Evolutionary conservation across 2,797 vertebrate species (phyloP).

Genomic region (Petrocephalus sullivani): DNA sequence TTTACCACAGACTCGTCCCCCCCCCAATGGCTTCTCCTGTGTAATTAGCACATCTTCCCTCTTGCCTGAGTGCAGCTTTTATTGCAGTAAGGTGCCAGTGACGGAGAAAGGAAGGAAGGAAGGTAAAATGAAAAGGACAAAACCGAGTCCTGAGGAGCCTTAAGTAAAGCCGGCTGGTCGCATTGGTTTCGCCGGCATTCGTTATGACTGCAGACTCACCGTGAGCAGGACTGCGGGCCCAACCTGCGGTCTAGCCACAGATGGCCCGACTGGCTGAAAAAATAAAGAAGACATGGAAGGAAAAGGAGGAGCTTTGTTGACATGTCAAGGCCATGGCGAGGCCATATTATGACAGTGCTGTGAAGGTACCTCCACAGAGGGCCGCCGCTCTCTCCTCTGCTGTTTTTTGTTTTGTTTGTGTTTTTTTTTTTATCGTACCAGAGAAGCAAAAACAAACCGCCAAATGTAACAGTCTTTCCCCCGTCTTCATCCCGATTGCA

Average conservation of each 20-base stretch:
- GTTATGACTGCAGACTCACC: background rate
- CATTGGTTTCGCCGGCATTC: background rate
- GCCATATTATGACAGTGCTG: constrained; percentile 18
- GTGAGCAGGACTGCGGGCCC: background rate
- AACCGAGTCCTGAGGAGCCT: background rate
- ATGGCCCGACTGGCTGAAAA: background rate
- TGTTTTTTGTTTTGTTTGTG: constrained; percentile 61
- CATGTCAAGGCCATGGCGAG: background rate
- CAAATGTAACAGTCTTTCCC: constrained; percentile 77
- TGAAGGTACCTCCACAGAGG: constrained; percentile 47
- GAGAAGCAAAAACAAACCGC: constrained; percentile 65
- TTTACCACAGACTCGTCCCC: constrained; percentile 33
- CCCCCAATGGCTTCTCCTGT: constrained; percentile 31
- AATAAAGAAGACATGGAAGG: background rate
- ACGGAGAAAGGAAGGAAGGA: background rate
- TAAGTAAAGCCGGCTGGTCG: background rate
- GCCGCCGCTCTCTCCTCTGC: constrained; percentile 32
- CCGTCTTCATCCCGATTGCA: constrained; percentile 72
- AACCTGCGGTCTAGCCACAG: background rate
- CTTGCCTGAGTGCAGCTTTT: constrained; percentile 20
- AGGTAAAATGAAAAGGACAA: background rate
- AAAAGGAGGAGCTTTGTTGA: background rate
- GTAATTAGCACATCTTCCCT: constrained; percentile 25
- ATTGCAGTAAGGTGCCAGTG: background rate
- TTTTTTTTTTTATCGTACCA: constrained; percentile 67